Evolutionary conservation across 53 echinoderm and acorn worm genomes (phyloP).

Genomic region (Pentamera pediparva): DNA sequence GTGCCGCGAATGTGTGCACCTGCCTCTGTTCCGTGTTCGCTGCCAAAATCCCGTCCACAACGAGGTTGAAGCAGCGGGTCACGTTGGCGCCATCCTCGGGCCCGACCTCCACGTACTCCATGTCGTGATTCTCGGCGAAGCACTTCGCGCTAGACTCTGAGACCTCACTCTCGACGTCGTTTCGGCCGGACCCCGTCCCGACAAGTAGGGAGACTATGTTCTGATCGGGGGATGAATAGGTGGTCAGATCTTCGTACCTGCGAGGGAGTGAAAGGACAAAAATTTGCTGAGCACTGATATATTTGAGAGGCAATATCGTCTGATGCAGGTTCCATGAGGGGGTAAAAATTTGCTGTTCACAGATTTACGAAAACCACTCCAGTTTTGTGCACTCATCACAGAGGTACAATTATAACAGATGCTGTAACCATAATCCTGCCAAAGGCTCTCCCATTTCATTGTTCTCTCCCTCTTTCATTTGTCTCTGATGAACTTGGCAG

Average conservation of each 20-base stretch:
- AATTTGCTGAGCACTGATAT: too few species aligned
- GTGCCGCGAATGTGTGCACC: neutral
- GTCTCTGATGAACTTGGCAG: too few species aligned
- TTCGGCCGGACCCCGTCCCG: constrained; percentile 64
- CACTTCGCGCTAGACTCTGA: constrained; percentile 28
- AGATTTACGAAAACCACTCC: too few species aligned
- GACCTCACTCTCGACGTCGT: constrained; percentile 45
- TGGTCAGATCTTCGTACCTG: constrained; percentile 67
- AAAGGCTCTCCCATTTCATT: too few species aligned
- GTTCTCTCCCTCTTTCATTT: too few species aligned
- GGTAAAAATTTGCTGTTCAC: too few species aligned
- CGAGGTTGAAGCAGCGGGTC: constrained; percentile 45
- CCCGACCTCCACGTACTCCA: constrained; percentile 62
- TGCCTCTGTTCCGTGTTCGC: neutral
- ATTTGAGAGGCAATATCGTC: too few species aligned
- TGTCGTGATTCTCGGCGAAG: constrained; percentile 61
- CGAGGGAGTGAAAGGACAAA: neutral
- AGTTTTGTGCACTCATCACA: too few species aligned
- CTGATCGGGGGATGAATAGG: constrained; percentile 34
- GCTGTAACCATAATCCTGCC: too few species aligned
- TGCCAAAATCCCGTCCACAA: constrained; percentile 64
- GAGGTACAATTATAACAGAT: too few species aligned
- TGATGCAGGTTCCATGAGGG: too few species aligned
- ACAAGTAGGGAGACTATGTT: constrained; percentile 45
- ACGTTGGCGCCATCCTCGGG: constrained; percentile 48